Evolutionary conservation across 2,113 vertebrate genomes (phyloP), one percentile per base, ranked within the genome.

Genomic region (Lepus americanus): DNA sequence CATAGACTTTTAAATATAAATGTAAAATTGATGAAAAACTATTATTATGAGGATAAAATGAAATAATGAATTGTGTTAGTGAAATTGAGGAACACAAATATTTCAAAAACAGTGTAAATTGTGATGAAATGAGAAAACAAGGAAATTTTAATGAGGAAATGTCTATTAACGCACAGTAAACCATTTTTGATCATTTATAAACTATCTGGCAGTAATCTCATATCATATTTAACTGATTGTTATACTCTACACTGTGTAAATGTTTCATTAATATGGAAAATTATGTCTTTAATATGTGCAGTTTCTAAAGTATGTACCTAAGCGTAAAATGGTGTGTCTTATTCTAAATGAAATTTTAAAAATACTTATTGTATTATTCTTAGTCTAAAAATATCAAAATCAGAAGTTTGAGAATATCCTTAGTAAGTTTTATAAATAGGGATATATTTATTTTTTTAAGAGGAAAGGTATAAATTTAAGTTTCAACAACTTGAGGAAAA

Each of bases 201-300:
- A 74, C 7, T 95, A 79, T 93, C 88, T 96, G 36, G 4, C 96
- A 92, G 94, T 93, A 95, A 94, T 91, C 96, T 97, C 96, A 23
- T 81, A n/a, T 90, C 49, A 84, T 96, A 95, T 5, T 59, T 66
- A 89, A 96, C 86, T 90, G 78, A 55, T 49, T 64, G 67, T 84
- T 93, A 85, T 97, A 49, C 8, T 59, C 36, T 49, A 76, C 3
- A 44, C 66, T 25, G n/a, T 33, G 49, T 91, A 97, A 95, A 94
- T 67, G n/a, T 80, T 36, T 85, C 83, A 96, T 95, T 94, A 93
- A 25, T 70, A 92, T 17, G 2, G 49, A 94, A 27, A 93, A 92
- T 74, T 87, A 6, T 78, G 53, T 92, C 29, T 89, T 27, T 78
- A 94, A 87, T 22, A 3, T 85, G 13, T 93, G 92, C 2, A 23